These are phyloP conservation scores for Chlorocebus sabaeus DNA, from an alignment of 2,113 vertebrate genomes.

Conservation along the genomic window DNA sequence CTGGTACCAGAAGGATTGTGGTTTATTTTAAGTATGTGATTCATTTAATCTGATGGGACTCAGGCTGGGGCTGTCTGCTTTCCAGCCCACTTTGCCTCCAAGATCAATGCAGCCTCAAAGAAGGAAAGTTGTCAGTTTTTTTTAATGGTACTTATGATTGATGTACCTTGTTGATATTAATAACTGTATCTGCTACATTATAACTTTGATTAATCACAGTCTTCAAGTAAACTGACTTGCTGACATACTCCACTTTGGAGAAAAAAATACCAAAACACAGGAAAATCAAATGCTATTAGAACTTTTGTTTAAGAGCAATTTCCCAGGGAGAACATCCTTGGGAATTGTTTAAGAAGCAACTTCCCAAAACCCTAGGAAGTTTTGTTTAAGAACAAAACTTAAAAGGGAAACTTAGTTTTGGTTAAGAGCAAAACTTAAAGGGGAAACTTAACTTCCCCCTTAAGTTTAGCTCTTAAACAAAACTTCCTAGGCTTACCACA, in stretches of 20 bases:
- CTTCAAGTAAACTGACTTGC: not conserved
- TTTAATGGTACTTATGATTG: not conserved
- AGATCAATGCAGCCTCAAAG: constrained; percentile 42
- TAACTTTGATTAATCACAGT: constrained; percentile 17
- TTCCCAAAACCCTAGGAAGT: too few relatives aligned
- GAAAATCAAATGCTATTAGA: not conserved
- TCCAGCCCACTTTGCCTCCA: not conserved
- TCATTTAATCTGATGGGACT: constrained; percentile 31
- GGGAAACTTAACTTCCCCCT: too few relatives aligned
- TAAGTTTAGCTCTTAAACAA: too few relatives aligned
- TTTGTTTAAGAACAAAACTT: too few relatives aligned
- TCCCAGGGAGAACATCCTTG: not conserved
- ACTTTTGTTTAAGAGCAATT: not conserved
- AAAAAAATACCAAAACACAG: not conserved
- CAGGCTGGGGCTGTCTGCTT: constrained; percentile 33
- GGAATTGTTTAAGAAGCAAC: too few relatives aligned
- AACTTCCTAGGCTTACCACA: not conserved
- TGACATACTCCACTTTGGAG: not conserved
- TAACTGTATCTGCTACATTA: not conserved
- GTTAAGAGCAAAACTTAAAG: too few relatives aligned
- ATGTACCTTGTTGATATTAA: constrained; percentile 2
- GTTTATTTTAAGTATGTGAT: constrained; percentile 51
- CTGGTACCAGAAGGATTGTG: constrained; percentile 17
- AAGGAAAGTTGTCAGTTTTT: not conserved
- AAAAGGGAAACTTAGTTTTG: too few relatives aligned